Evolutionary conservation across 1,140 invertebrate genomes (phyloP).

Genomic region (Zaprionus nigranus): DNA sequence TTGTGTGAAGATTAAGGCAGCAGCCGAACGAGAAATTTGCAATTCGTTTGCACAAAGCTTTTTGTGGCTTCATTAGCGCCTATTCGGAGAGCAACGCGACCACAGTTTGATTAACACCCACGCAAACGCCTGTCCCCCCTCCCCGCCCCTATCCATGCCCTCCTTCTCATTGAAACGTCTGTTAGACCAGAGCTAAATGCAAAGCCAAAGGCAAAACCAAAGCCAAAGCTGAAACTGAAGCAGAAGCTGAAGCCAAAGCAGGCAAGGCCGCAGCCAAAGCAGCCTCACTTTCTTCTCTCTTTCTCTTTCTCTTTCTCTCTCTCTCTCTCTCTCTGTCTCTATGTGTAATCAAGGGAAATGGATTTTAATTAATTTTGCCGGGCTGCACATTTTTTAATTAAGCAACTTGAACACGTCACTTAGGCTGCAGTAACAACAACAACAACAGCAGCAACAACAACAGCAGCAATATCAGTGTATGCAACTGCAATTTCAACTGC

Average conservation of each 20-base stretch:
- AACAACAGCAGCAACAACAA: not conserved
- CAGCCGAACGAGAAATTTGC: conserved; percentile 21
- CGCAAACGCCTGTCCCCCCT: not conserved
- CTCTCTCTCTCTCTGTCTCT: conserved; percentile 4
- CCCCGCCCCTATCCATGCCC: not conserved
- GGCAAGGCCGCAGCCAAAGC: conserved; percentile 29
- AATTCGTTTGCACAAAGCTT: conserved; percentile 58
- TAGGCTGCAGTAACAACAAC: conserved; percentile 1
- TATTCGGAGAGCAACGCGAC: not conserved
- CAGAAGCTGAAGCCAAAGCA: conserved; percentile 23
- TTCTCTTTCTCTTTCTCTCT: not conserved
- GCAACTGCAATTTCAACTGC: not conserved
- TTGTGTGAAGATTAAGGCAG: conserved; percentile 9
- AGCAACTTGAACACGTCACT: conserved; percentile 61
- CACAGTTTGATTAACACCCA: conserved; percentile 60
- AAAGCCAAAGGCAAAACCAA: conserved; percentile 3
- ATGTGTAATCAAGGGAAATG: conserved; percentile 70
- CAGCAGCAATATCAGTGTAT: not conserved
- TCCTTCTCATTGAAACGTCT: not conserved
- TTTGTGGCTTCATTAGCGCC: conserved; percentile 76
- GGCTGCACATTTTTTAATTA: conserved; percentile 72
- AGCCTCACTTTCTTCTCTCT: conserved; percentile 11
- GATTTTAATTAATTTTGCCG: conserved; percentile 77
- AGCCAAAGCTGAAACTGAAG: not conserved
- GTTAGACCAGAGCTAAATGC: conserved; percentile 18